Evolutionary conservation across 2,113 vertebrate genomes (phyloP), one percentile per base, ranked within the genome.

Genomic region (Silurus glanis): DNA sequence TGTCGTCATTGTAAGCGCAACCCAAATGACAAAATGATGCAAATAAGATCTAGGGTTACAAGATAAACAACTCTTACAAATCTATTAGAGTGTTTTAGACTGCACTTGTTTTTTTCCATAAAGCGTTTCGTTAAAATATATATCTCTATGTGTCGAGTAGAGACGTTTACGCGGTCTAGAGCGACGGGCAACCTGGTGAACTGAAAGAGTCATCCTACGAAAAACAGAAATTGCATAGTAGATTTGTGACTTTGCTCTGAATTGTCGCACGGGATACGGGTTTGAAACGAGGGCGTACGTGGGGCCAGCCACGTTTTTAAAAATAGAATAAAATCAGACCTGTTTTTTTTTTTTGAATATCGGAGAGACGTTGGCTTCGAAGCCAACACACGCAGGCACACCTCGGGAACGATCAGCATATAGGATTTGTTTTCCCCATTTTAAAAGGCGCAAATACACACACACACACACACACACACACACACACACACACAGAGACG

Each of bases 141-240:
- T 72, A 10, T 6, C 9, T 79, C 7, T 59, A 8, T 8, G 14
- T 10, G 21, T 19, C 25, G 17, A 79, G 28, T 28, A 19, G 21
- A 62, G 56, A 47, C 13, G 4, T 14, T 14, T 21, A 51, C 49
- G 28, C 74, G 16, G 53, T 4, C 53, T 79, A 9, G 23, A 79
- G 76, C 4, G 7, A 14, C 9, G 13, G 51, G 6, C 75, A 16
- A 59, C 8, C 17, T 4, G 6, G 56, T 58, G 25, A 21, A 80
- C 9, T 80, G 56, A 78, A 56, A 74, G 8, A 9, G 45, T 72
- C 19, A 17, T 47, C 37, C 19, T 23, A 58, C 23, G 53, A 67
- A 28, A 64, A 59, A 59, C 25, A 58, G n/a, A 66, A 75, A 72
- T 86, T 86, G 85, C 85, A 86, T 86, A 86, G 85, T 64, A 25